Evolutionary conservation across 2,888 invertebrate genomes (phyloP).

Genomic region (Nipponacmea schrenckii): DNA sequence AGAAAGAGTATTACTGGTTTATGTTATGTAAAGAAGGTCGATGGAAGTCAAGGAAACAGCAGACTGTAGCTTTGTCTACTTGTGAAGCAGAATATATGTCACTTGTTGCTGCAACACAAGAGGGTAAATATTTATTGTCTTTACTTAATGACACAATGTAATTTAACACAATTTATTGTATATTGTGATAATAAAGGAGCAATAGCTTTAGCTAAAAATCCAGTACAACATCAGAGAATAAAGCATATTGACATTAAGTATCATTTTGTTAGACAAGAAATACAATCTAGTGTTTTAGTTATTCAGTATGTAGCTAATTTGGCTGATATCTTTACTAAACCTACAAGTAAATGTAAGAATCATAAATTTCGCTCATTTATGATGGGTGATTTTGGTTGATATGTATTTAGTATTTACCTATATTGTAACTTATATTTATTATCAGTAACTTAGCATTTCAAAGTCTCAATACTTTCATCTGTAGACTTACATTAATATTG

Average conservation of each 20-base stretch:
- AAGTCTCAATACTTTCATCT: too few species aligned
- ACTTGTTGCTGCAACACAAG: neutral
- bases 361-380: too few species aligned
- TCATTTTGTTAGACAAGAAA: conserved; percentile 30
- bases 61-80: conserved; percentile 23
- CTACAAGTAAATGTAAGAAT: too few species aligned
- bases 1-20: conserved; percentile 24
- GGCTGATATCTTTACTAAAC: conserved; percentile 7
- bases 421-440: too few species aligned
- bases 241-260: conserved; percentile 40
- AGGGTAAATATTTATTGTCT: neutral
- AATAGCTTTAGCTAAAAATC: conserved; percentile 29
- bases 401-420: too few species aligned
- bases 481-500: too few species aligned
- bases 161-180: neutral
- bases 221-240: conserved; percentile 20
- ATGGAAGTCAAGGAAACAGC: conserved; percentile 12
- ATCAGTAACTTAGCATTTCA: too few species aligned
- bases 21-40: conserved; percentile 5
- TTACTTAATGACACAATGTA: neutral
- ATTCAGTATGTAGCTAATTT: neutral
- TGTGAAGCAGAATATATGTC: conserved; percentile 34
- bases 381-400: too few species aligned
- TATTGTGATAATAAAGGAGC: conserved; percentile 36
- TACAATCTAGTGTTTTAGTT: neutral